A percentile compares a stretch with the other conserved stretches of the same genome.
phyloP scores from a whole-genome alignment of 2,797 vertebrate genomes.

The Sebastes steindachneri region DNA sequence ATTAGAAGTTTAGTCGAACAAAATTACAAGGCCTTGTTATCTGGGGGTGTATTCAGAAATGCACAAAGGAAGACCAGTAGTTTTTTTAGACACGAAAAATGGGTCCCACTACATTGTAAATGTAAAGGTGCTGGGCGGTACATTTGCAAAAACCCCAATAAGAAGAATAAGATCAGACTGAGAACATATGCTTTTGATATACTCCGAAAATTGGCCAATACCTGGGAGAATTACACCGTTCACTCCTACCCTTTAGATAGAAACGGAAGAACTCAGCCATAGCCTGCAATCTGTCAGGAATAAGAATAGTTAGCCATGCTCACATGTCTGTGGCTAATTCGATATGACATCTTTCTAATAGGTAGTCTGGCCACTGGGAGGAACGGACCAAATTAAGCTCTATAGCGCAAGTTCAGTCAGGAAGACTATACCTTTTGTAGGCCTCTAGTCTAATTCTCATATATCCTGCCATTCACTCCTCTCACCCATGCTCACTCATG shows the following conservation, averaged over 20 bases:
- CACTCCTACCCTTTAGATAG: background rate
- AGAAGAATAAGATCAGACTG: background rate
- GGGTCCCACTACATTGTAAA: background rate
- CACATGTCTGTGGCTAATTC: conserved; percentile 59
- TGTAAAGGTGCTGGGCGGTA: no score
- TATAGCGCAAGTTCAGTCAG: background rate
- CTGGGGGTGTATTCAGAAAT: background rate
- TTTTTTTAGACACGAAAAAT: background rate
- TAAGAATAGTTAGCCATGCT: conserved; percentile 44
- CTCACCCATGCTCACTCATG: background rate
- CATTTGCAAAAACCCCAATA: background rate
- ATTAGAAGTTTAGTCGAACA: background rate
- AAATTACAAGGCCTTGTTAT: background rate
- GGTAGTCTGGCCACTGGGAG: conserved; percentile 15
- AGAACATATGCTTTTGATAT: conserved; percentile 20
- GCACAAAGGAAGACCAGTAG: background rate
- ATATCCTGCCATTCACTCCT: background rate
- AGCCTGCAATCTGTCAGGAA: conserved; percentile 27
- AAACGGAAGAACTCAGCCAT: conserved; percentile 27
- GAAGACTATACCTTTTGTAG: background rate
- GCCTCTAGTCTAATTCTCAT: background rate
- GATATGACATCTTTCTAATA: conserved; percentile 59
- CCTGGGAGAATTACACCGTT: conserved; percentile 4
- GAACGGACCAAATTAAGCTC: background rate
- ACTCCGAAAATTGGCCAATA: background rate